Evolutionary conservation across 2,888 invertebrate genomes (phyloP), one percentile per base, ranked within the genome.

Genomic region (Vanessa cardui): DNA sequence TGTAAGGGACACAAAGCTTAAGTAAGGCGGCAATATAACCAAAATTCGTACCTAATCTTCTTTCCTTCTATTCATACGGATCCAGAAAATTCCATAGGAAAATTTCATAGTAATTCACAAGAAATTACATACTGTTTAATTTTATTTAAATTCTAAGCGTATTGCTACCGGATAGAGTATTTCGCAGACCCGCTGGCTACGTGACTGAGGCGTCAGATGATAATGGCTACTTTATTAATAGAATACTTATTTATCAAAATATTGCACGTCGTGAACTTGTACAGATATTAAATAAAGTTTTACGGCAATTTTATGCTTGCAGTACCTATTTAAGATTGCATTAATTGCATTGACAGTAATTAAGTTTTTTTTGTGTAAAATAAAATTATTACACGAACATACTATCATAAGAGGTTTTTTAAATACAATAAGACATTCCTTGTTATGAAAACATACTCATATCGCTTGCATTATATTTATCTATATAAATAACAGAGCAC

Each of bases 181-280:
- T 64, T 68, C 68, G 68, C 68, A 71, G 70, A 68, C 70, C 70
- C 65, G 62, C 54, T 66, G 70, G 64, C 70, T 71, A 68, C 70
- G 70, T 68, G 68, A 58, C 68, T 47, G 70, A 58, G 44, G 59
- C 68, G 62, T 65, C 65, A 31, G 56, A 49, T 68, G 68, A 70
- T 70, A 71, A 68, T 65, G 59, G 21, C 44, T 44, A 65, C 46
- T 68, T 58, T 70, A 70, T 70, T 65, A 67, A 70, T 70, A 70
- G 64, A 64, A 63, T 50, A 63, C 59, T 54, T 65, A 64, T 71
- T 66, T 61, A 71, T 71, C 68, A 68, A 68, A 71, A 60, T 65
- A 60, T 64, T 56, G 45, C 68, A 60, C 31, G 65, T 68, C 54
- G 54, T 56, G 60, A 66, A 66, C 60, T 61, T 61, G 52, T 46